Conservation (phyloP, 2,113 vertebrate genomes). For the Mixornis gularis region DNA sequence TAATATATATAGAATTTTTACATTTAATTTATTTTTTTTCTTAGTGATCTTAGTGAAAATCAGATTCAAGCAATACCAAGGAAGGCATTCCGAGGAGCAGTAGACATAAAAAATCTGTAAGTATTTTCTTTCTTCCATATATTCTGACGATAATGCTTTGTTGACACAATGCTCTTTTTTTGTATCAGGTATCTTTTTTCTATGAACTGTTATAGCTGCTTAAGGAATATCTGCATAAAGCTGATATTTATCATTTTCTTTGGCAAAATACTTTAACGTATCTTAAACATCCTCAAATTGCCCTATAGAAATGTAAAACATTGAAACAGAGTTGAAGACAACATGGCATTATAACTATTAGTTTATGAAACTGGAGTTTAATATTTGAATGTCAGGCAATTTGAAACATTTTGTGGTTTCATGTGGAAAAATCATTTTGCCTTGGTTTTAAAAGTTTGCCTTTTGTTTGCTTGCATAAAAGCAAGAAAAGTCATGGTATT, state of each 20-base stretch:
- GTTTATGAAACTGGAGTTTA: neutral
- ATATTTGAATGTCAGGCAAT: neutral
- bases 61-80: conserved; percentile 96
- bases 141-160: neutral
- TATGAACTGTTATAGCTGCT: neutral
- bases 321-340: neutral
- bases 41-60: conserved; percentile 95
- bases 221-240: neutral
- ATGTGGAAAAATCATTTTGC: neutral
- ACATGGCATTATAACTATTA: neutral
- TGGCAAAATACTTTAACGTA: neutral
- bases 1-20: neutral
- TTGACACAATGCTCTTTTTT: neutral
- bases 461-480: conserved; percentile 2
- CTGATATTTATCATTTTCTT: neutral
- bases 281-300: neutral
- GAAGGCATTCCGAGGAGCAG: conserved; percentile 95
- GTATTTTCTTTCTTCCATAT: conserved; percentile 57
- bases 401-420: neutral
- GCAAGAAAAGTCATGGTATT: neutral
- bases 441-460: neutral
- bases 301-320: neutral
- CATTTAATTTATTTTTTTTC: neutral
- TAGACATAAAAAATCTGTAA: conserved; percentile 99
- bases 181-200: neutral